These are phyloP conservation scores for Palythoa grandiflora DNA, from an alignment of 92 coral and sea anemone genomes.

Conservation along the genomic window DNA sequence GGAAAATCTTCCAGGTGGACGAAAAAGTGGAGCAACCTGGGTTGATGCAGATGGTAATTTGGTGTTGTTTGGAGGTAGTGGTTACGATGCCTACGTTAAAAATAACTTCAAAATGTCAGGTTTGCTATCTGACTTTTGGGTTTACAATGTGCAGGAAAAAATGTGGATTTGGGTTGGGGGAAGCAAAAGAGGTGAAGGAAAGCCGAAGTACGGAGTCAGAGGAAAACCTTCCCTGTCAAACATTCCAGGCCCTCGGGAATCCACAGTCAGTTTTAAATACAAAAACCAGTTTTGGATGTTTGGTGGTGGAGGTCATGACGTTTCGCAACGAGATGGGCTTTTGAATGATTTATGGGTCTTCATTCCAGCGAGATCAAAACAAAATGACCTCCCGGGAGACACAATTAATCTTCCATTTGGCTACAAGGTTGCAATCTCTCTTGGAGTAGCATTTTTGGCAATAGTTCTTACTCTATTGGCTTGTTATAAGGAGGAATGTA, in stretches of 20 bases:
- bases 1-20: conserved; percentile 70
- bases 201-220: conserved; percentile 62
- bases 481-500: conserved; percentile 92
- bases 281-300: conserved; percentile 69
- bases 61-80: conserved; percentile 95
- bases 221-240: conserved; percentile 54
- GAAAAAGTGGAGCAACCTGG: conserved; percentile 83
- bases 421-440: conserved; percentile 83
- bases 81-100: conserved; percentile 68
- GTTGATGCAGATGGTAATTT: conserved; percentile 58
- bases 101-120: conserved; percentile 56
- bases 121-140: conserved; percentile 86
- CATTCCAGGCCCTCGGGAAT: conserved; percentile 85
- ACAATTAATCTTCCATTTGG: conserved; percentile 82
- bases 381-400: conserved; percentile 79
- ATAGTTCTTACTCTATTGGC: conserved; percentile 66
- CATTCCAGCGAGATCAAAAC: conserved; percentile 45
- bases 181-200: conserved; percentile 60
- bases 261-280: conserved; percentile 58
- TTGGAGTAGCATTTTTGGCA: conserved; percentile 68
- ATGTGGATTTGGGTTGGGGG: conserved; percentile 83
- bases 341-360: conserved; percentile 82
- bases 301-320: conserved; percentile 85
- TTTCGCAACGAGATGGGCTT: conserved; percentile 58
- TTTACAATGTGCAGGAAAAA: conserved; percentile 54